phyloP scores from a whole-genome alignment of 2,113 vertebrate species.

The Tichodroma muraria region DNA sequence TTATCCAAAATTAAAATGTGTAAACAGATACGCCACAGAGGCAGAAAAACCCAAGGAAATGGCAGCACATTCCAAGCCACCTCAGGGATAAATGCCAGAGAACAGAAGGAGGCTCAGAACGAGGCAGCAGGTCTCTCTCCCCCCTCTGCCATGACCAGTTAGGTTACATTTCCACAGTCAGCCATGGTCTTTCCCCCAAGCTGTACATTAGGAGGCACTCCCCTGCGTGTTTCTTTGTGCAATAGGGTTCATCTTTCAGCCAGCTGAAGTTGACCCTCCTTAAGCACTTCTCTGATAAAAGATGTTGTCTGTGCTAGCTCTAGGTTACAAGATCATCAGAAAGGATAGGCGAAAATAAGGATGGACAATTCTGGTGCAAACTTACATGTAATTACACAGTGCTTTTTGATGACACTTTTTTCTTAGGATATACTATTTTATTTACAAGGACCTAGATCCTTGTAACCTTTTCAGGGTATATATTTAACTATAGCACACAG shows the following conservation, averaged over 20 bases:
- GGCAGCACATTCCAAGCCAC: not conserved
- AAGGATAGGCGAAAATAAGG: not conserved
- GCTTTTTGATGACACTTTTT: not conserved
- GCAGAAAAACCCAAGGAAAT: not conserved
- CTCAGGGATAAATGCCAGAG: not conserved
- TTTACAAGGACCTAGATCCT: not conserved
- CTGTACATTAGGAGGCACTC: not conserved
- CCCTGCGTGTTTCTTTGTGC: not conserved
- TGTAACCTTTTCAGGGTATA: not conserved
- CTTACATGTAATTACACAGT: not conserved
- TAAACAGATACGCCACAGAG: not conserved
- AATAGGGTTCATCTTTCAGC: not conserved
- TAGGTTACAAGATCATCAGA: not conserved
- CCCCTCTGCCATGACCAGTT: not conserved
- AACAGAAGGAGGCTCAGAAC: not conserved
- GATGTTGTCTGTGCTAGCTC: not conserved
- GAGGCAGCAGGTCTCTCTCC: not conserved
- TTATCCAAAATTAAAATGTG: not conserved
- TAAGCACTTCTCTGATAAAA: not conserved
- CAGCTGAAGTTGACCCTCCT: not conserved
- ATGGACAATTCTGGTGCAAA: not conserved
- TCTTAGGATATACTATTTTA: not conserved
- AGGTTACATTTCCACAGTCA: not conserved
- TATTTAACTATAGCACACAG: not conserved
- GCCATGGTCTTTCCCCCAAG: not conserved